phyloP scores from a whole-genome alignment of 2,113 vertebrate species.

The Ornithorhynchus anatinus region DNA sequence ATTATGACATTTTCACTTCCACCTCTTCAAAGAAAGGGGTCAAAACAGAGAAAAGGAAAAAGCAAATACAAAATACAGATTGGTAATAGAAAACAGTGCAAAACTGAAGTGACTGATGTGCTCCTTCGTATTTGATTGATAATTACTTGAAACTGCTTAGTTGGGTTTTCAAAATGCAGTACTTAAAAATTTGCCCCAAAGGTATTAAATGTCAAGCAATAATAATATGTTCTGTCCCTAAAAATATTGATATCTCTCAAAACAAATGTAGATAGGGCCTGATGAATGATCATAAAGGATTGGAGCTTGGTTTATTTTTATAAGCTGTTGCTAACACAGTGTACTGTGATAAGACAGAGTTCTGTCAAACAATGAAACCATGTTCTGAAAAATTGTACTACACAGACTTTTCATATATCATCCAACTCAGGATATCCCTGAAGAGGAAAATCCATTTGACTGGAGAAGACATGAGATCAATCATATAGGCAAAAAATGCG shows the following conservation, averaged over 20 bases:
- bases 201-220: constrained; percentile 31
- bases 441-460: too few relatives aligned
- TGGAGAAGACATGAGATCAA: too few relatives aligned
- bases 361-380: constrained; percentile 57
- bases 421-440: constrained; percentile 17
- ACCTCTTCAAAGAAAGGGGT: background rate
- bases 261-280: constrained; percentile 50
- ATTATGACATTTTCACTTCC: background rate
- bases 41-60: too few relatives aligned
- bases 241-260: constrained; percentile 52
- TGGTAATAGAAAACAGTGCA: too few relatives aligned
- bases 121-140: background rate
- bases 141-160: background rate
- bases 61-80: too few relatives aligned
- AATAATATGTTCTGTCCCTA: constrained; percentile 33
- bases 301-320: constrained; percentile 65
- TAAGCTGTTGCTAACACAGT: constrained; percentile 67
- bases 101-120: too few relatives aligned
- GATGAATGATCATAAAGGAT: constrained; percentile 31
- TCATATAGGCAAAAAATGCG: too few relatives aligned
- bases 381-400: constrained; percentile 21
- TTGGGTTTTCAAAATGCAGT: background rate
- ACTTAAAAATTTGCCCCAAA: background rate
- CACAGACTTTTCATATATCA: constrained; percentile 49
- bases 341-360: constrained; percentile 53